Conservation (phyloP, 2,113 vertebrate genomes). For the Pachycephala philippinensis region DNA sequence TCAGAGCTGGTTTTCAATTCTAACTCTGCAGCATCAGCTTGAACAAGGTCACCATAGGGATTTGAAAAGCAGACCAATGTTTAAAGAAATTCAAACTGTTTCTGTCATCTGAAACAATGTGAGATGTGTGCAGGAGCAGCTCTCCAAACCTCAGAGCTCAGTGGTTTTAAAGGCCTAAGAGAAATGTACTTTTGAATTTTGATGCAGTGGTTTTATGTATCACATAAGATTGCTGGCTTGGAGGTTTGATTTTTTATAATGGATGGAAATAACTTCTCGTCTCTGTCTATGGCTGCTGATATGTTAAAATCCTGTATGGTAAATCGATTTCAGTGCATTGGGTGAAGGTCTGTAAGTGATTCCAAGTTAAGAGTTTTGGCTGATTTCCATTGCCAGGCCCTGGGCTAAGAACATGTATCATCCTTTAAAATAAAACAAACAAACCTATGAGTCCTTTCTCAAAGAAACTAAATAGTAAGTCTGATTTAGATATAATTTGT, state of each 20-base stretch:
- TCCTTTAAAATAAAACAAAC: background rate
- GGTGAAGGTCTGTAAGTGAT: background rate
- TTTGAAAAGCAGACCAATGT: background rate
- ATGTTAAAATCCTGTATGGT: constrained; percentile 31
- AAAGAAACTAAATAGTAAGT: background rate
- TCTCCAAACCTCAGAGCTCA: background rate
- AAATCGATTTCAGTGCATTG: constrained; percentile 53
- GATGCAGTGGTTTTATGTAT: background rate
- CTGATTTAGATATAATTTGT: background rate
- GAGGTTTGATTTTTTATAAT: constrained; percentile 33
- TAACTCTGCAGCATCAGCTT: background rate
- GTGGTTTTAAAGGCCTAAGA: background rate
- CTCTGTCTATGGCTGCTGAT: constrained; percentile 23
- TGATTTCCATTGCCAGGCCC: background rate
- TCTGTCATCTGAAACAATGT: background rate
- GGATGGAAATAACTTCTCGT: constrained; percentile 18
- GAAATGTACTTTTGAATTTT: constrained; percentile 22
- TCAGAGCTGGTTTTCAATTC: background rate
- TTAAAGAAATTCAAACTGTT: background rate
- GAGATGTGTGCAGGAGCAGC: background rate
- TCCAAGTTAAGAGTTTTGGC: constrained; percentile 10
- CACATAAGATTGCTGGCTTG: background rate
- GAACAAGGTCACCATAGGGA: background rate
- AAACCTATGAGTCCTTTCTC: background rate
- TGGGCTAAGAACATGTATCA: background rate